phyloP scores from a whole-genome alignment of 2,888 invertebrate genomes.

The Machimus rusticus region DNA sequence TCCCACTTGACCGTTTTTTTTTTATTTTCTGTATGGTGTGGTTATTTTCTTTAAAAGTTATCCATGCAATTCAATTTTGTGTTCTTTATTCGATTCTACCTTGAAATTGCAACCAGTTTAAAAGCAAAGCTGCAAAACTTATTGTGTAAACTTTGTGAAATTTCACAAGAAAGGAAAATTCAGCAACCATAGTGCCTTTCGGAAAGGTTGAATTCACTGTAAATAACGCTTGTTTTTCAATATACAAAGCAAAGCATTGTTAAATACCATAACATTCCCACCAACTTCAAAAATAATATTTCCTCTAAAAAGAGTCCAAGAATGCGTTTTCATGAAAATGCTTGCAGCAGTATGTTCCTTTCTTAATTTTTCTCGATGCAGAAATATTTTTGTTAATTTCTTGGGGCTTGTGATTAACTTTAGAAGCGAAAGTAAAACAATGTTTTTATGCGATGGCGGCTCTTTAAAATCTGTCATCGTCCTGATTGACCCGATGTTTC shows the following conservation, averaged over 20 bases:
- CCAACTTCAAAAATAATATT: background rate
- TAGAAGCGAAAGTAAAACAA: background rate
- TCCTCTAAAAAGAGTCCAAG: background rate
- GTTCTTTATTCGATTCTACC: background rate
- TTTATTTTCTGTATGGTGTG: background rate
- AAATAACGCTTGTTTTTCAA: background rate
- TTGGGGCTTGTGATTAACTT: background rate
- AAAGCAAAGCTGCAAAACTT: background rate
- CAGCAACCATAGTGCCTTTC: background rate
- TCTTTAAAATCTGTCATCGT: background rate
- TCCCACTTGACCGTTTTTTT: background rate
- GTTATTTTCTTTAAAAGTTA: background rate
- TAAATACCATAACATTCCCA: background rate
- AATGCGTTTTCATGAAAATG: background rate
- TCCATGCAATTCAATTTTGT: background rate
- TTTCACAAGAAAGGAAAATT: background rate
- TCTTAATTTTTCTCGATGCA: background rate
- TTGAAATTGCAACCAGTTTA: background rate
- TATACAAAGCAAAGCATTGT: background rate
- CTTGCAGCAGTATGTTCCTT: background rate
- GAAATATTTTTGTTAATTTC: background rate
- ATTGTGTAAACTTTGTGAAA: background rate
- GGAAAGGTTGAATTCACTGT: background rate
- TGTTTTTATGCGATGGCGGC: background rate
- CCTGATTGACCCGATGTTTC: background rate